Conservation (phyloP, 2,113 vertebrate species). For the Neopipo cinnamomea region DNA sequence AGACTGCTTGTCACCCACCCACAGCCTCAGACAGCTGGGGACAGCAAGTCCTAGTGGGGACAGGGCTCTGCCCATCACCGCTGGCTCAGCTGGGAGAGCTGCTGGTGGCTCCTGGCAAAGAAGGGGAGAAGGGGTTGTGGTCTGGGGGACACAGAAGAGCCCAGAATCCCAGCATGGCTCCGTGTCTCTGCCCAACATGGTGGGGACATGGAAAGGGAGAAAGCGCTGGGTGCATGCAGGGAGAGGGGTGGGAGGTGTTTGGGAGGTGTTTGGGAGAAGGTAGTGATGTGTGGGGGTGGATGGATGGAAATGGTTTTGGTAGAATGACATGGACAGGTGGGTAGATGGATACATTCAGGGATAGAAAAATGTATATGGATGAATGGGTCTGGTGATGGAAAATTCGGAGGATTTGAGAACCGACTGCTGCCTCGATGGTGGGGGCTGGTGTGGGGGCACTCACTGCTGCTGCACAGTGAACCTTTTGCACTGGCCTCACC, state of each 20-base stretch:
- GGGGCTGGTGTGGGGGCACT: rapidly evolving
- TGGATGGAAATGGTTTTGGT: neutral
- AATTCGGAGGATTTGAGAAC: neutral
- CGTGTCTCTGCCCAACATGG: neutral
- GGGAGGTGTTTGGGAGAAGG: neutral
- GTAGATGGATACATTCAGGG: neutral
- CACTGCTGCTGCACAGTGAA: neutral
- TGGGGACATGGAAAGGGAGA: neutral
- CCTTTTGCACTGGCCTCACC: rapidly evolving
- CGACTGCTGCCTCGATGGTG: rapidly evolving
- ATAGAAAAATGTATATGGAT: neutral
- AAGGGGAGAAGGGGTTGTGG: neutral
- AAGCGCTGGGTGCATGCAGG: neutral
- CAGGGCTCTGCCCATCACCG: neutral
- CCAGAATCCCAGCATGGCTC: neutral
- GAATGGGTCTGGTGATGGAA: neutral
- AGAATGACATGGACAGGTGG: neutral
- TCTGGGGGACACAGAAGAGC: neutral
- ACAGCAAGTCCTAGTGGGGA: neutral
- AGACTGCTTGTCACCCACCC: neutral
- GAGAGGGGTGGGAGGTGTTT: neutral
- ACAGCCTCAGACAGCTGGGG: rapidly evolving
- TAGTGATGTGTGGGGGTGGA: neutral
- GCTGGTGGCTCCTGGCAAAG: neutral
- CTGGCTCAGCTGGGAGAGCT: neutral